These are phyloP conservation scores for Actinia tenebrosa DNA, from an alignment of 64 coral and sea anemone species.

Conservation along the genomic window DNA sequence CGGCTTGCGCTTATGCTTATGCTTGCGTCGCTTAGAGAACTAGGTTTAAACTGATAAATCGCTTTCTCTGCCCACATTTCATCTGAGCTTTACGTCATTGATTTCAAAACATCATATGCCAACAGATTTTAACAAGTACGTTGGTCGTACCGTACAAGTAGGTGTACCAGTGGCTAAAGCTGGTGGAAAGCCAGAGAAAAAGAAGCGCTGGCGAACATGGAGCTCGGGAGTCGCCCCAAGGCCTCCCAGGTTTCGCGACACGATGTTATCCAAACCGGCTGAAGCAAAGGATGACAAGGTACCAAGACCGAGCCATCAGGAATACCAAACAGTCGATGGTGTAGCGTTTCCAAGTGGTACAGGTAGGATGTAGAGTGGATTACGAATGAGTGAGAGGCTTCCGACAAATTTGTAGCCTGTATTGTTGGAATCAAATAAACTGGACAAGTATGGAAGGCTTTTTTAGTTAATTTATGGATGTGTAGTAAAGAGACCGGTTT, in stretches of 20 bases:
- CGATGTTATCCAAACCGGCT: constrained; percentile 63
- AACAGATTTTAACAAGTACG: constrained; percentile 60
- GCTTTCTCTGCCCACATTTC: too few species aligned
- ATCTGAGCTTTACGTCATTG: too few species aligned
- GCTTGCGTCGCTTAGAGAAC: too few species aligned
- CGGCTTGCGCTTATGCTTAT: too few species aligned
- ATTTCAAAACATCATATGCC: neutral
- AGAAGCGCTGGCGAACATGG: constrained; percentile 80
- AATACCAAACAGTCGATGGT: constrained; percentile 73
- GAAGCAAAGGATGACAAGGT: constrained; percentile 52
- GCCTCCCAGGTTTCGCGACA: constrained; percentile 84
- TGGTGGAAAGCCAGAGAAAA: constrained; percentile 50
- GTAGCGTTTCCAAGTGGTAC: constrained; percentile 70
- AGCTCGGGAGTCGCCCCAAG: constrained; percentile 59
- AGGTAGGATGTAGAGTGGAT: constrained; percentile 13
- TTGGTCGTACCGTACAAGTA: constrained; percentile 29
- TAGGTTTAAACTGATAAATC: too few species aligned
- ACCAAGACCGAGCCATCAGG: constrained; percentile 67
- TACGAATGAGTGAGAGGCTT: neutral
- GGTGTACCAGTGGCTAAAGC: constrained; percentile 62
- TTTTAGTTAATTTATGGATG: too few species aligned
- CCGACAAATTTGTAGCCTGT: too few species aligned
- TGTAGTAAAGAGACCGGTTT: too few species aligned
- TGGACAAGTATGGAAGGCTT: too few species aligned
- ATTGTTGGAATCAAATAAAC: too few species aligned